These are phyloP conservation scores for Burhinus bistriatus DNA, from an alignment of 2,113 vertebrate species.

Conservation along the genomic window DNA sequence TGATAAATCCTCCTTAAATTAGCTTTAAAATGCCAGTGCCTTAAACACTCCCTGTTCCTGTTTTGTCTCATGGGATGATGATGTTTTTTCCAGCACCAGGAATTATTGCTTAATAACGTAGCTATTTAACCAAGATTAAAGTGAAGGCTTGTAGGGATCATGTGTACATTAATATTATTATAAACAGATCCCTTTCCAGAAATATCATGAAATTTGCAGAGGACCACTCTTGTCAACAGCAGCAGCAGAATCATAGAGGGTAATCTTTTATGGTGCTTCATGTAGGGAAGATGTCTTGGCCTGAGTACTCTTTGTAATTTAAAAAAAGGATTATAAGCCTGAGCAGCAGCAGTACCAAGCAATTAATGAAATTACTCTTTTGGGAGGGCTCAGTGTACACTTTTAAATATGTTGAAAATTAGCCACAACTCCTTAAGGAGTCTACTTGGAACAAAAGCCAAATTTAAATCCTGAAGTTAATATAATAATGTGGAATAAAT, in stretches of 20 bases:
- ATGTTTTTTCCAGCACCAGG: conserved; percentile 7
- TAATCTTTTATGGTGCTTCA: background rate
- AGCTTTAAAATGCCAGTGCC: background rate
- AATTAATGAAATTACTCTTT: conserved; percentile 65
- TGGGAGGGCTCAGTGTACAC: conserved; percentile 46
- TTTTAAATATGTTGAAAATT: conserved; percentile 53
- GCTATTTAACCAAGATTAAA: conserved; percentile 62
- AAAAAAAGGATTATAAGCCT: conserved; percentile 30
- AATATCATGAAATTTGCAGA: conserved; percentile 48
- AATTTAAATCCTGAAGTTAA: conserved; percentile 54
- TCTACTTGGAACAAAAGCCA: conserved; percentile 37
- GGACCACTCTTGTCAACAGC: conserved; percentile 38
- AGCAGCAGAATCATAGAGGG: background rate
- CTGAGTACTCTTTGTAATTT: conserved; percentile 19
- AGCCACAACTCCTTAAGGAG: conserved; percentile 39
- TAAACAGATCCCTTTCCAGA: conserved; percentile 38
- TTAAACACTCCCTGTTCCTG: background rate
- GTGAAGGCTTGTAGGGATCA: background rate
- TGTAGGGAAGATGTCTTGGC: background rate
- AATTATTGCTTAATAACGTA: conserved; percentile 51
- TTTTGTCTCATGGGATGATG: background rate
- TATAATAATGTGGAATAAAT: conserved; percentile 45
- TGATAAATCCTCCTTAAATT: conserved; percentile 50
- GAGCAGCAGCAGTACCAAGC: conserved; percentile 11
- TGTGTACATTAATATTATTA: conserved; percentile 1